These are phyloP conservation scores for Papilio demoleus DNA, from an alignment of 2,888 invertebrate genomes.

Conservation along the genomic window DNA sequence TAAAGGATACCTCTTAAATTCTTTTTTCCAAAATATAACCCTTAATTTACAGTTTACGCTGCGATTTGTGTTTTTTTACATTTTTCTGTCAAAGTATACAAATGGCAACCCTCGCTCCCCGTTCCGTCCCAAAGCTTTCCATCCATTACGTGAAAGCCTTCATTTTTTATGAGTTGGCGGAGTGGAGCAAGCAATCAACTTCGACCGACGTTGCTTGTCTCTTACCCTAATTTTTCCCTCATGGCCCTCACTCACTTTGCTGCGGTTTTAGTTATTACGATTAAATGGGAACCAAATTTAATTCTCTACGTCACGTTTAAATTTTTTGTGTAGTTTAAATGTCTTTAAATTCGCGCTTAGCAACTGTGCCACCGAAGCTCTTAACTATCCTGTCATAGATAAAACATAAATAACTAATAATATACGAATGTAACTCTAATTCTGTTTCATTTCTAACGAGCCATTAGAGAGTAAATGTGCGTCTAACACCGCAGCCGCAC, in stretches of 20 bases:
- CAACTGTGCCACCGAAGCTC: no score
- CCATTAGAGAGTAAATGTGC: slow-evolving; percentile 14
- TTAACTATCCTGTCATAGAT: no score
- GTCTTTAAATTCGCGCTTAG: no score
- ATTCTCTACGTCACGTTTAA: background rate
- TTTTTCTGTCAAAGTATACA: slow-evolving; percentile 10
- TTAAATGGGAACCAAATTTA: background rate
- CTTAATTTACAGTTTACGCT: background rate
- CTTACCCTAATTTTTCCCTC: slow-evolving; percentile 22
- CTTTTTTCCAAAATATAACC: background rate
- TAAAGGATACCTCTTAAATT: no score
- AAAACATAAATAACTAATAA: slow-evolving; percentile 7
- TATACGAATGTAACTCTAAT: background rate
- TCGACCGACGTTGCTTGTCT: slow-evolving; percentile 22
- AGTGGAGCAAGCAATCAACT: slow-evolving; percentile 25
- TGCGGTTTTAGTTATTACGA: background rate
- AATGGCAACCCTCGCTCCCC: slow-evolving; percentile 3
- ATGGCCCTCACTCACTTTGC: background rate
- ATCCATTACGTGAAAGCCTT: slow-evolving; percentile 27
- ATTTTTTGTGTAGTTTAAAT: no score
- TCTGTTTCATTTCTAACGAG: slow-evolving; percentile 6
- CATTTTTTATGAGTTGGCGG: slow-evolving; percentile 30
- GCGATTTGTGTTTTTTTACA: slow-evolving; percentile 5
- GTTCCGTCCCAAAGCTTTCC: slow-evolving; percentile 20
- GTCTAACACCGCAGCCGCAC: slow-evolving; percentile 4